phyloP scores from a whole-genome alignment of 2,797 vertebrate genomes.

The Melanogrammus aeglefinus region DNA sequence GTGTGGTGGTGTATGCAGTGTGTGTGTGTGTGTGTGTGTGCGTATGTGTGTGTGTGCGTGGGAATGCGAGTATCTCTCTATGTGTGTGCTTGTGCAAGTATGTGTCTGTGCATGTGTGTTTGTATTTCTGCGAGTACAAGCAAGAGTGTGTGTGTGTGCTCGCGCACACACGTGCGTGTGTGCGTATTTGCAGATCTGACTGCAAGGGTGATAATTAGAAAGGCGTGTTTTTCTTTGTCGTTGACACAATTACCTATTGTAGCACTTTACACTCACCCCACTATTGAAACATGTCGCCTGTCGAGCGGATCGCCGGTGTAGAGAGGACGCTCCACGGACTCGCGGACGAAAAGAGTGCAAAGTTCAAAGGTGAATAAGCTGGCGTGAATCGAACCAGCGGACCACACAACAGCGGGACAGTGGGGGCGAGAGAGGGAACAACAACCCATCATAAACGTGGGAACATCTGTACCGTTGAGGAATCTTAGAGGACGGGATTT shows the following conservation, averaged over 20 bases:
- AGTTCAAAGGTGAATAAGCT: too few relatives aligned
- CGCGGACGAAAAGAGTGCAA: too few relatives aligned
- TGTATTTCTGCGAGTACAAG: conserved; percentile 5
- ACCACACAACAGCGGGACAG: background rate
- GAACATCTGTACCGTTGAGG: conserved; percentile 54
- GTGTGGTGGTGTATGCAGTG: conserved; percentile 11
- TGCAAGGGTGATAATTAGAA: background rate
- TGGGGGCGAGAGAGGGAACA: background rate
- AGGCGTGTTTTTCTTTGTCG: background rate
- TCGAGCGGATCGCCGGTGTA: conserved; percentile 34
- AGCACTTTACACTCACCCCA: conserved; percentile 75
- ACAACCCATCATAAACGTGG: background rate
- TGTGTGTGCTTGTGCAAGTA: conserved; percentile 14
- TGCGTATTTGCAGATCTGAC: conserved; percentile 14
- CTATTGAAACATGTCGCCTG: conserved; percentile 44
- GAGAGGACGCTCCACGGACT: background rate
- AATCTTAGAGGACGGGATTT: conserved; percentile 54
- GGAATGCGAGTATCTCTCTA: background rate
- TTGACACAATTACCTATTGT: conserved; percentile 64
- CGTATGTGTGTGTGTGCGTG: conserved; percentile 21
- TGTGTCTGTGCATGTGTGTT: conserved; percentile 7
- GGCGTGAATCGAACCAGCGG: too few relatives aligned
- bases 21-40: conserved; percentile 9
- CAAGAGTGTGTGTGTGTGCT: conserved; percentile 9
- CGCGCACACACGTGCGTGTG: conserved; percentile 18